Evolutionary conservation across 2,113 vertebrate species (phyloP).

Genomic region (Chaetura pelagica): DNA sequence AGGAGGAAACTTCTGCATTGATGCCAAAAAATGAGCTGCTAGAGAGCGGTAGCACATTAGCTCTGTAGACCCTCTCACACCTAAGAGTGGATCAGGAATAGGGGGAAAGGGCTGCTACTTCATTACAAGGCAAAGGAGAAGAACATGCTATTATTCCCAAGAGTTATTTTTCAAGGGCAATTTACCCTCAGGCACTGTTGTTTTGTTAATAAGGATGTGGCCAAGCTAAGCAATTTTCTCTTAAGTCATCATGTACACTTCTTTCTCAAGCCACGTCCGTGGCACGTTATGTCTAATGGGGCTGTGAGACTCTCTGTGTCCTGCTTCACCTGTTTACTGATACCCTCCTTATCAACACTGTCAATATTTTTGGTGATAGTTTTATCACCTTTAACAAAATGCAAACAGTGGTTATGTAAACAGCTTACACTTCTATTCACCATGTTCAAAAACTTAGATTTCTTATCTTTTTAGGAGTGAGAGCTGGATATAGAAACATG

Average conservation of each 20-base stretch:
- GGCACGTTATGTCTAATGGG: conserved; percentile 60
- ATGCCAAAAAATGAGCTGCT: background rate
- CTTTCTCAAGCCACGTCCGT: conserved; percentile 52
- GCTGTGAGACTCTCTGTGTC: conserved; percentile 34
- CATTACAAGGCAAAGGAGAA: background rate
- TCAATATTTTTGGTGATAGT: conserved; percentile 1
- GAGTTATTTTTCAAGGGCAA: conserved; percentile 47
- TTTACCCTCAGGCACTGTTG: conserved; percentile 9
- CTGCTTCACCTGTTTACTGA: conserved; percentile 60
- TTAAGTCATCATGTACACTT: conserved; percentile 29
- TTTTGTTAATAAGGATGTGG: conserved; percentile 47
- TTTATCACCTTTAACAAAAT: conserved; percentile 57
- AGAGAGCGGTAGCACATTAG: background rate
- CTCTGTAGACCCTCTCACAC: background rate
- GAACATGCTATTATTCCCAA: background rate
- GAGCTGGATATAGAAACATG: background rate
- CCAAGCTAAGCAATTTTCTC: conserved; percentile 64
- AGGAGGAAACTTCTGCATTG: background rate
- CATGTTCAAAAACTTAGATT: background rate
- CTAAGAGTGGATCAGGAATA: background rate
- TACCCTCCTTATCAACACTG: conserved; percentile 38
- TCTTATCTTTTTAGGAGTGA: conserved; percentile 17
- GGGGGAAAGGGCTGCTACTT: background rate
- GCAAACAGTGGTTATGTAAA: conserved; percentile 48
- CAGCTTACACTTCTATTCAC: background rate